Conservation (phyloP, 2,113 vertebrate genomes). For the Grallaria varia region DNA sequence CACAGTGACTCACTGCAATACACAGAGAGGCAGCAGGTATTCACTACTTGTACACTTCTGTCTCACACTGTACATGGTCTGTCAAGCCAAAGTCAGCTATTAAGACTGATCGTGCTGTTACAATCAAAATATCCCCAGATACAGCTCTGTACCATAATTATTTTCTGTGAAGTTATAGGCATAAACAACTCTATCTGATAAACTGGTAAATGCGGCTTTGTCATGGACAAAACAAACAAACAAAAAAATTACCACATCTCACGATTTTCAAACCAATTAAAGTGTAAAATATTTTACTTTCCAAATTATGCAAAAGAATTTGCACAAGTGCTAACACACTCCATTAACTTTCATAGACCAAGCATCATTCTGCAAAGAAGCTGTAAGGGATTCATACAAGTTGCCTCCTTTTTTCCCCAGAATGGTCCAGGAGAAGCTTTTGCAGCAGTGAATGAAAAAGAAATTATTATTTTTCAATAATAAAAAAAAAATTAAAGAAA, state of each 20-base stretch:
- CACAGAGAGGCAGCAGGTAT: neutral
- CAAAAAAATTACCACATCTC: neutral
- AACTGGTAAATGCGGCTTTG: neutral
- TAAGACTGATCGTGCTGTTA: neutral
- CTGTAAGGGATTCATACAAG: neutral
- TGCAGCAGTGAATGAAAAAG: neutral
- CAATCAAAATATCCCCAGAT: neutral
- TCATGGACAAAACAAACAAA: too few species aligned
- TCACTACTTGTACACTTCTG: neutral
- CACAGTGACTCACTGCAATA: conserved; percentile 89
- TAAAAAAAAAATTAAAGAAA: neutral
- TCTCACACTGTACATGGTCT: neutral
- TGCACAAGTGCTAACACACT: neutral
- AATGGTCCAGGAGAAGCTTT: neutral
- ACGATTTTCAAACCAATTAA: neutral
- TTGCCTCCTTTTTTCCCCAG: neutral
- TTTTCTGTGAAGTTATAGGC: neutral
- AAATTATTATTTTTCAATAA: neutral
- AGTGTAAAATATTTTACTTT: neutral
- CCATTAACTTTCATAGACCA: neutral
- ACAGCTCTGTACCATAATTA: neutral
- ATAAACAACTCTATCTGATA: neutral
- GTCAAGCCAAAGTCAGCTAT: neutral
- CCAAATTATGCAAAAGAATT: neutral
- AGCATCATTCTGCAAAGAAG: neutral